Conservation (phyloP, 2,113 vertebrate species). For the Zosterops hypoxanthus region DNA sequence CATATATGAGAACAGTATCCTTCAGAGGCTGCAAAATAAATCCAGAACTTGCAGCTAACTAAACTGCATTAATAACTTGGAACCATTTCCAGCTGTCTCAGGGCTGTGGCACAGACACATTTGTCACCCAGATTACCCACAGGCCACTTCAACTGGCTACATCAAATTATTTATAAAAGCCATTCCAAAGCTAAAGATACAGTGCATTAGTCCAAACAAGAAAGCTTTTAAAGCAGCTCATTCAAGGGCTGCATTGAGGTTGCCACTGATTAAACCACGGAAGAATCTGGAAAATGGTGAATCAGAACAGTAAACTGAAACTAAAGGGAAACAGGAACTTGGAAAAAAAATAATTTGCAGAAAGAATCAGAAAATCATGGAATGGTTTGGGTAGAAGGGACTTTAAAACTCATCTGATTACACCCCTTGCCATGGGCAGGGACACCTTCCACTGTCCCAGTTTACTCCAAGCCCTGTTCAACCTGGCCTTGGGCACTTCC, state of each 20-base stretch:
- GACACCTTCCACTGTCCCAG: rapidly evolving
- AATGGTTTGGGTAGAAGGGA: not conserved
- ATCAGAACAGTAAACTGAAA: not conserved
- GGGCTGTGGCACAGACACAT: not conserved
- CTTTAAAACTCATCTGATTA: not conserved
- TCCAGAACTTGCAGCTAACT: constrained; percentile 44
- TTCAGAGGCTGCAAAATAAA: constrained; percentile 73
- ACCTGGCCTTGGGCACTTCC: not conserved
- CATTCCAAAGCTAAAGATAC: not conserved
- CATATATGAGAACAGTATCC: constrained; percentile 57
- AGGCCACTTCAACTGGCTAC: not conserved
- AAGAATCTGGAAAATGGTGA: not conserved
- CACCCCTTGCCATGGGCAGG: not conserved
- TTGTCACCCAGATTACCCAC: not conserved
- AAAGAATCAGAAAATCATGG: not conserved
- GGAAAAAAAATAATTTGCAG: not conserved
- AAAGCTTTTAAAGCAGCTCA: constrained; percentile 15
- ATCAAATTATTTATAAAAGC: constrained; percentile 33
- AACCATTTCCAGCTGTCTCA: constrained; percentile 8
- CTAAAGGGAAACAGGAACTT: not conserved
- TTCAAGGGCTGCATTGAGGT: not conserved
- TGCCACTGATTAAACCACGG: not conserved
- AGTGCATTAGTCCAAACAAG: not conserved
- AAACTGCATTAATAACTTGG: not conserved
- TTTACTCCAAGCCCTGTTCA: not conserved